A percentile compares a stretch with the other conserved stretches of the same genome.
These are phyloP conservation scores for Celastrina argiolus DNA, from an alignment of 2,888 invertebrate species.

Conservation along the genomic window DNA sequence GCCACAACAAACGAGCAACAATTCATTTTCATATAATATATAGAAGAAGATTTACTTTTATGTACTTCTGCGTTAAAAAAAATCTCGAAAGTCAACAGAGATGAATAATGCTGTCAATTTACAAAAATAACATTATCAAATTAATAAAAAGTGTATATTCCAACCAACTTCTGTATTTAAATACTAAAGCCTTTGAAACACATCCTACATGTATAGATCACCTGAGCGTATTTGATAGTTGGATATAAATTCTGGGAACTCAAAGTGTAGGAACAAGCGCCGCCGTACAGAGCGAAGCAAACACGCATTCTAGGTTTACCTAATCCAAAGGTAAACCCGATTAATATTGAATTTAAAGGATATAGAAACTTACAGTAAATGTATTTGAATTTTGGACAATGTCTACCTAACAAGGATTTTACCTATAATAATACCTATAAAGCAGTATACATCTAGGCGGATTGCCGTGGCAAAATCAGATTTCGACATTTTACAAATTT, in stretches of 20 bases:
- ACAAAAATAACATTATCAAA: too few species aligned
- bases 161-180: too few species aligned
- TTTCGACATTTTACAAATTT: neutral
- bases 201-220: neutral
- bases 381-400: neutral
- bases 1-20: too few species aligned
- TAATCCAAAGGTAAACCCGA: conserved; percentile 3
- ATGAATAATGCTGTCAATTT: too few species aligned
- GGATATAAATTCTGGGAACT: neutral
- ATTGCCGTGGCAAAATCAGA: neutral
- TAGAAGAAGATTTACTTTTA: too few species aligned
- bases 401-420: neutral
- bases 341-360: conserved; percentile 10
- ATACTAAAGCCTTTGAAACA: too few species aligned
- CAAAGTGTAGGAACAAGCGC: neutral
- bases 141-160: too few species aligned
- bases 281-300: neutral
- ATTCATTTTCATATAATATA: too few species aligned
- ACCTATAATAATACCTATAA: neutral
- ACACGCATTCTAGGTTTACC: neutral
- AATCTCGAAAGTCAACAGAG: too few species aligned
- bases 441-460: neutral
- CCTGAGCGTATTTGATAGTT: neutral
- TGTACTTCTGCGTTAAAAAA: too few species aligned
- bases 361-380: neutral